A percentile compares a stretch with the other conserved stretches of the same genome.
Evolutionary conservation across 2,797 vertebrate species (phyloP).

Genomic region (Syngnathus acus): DNA sequence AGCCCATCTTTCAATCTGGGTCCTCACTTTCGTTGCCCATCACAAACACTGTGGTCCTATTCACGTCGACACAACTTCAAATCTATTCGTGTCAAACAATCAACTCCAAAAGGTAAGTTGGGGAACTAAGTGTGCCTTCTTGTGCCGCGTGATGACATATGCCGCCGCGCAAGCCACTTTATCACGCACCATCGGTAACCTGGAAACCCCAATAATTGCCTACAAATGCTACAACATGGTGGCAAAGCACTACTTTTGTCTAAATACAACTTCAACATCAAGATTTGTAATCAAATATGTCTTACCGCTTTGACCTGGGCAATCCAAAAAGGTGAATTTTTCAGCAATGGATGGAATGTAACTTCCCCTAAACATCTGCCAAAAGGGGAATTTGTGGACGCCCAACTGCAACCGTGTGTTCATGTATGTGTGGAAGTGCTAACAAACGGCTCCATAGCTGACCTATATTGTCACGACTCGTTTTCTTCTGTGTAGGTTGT

Average conservation of each 20-base stretch:
- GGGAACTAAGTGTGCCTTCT: not conserved
- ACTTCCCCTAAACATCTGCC: not conserved
- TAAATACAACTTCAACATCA: not conserved
- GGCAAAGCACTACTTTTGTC: not conserved
- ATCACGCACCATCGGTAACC: not conserved
- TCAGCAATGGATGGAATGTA: not conserved
- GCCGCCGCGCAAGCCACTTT: not conserved
- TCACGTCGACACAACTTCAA: not conserved
- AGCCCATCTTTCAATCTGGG: conserved; percentile 18
- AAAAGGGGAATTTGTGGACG: not conserved
- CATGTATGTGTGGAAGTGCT: too few species aligned
- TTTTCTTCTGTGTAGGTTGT: too few species aligned
- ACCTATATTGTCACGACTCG: too few species aligned
- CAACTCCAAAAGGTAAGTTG: not conserved
- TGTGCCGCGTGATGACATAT: not conserved
- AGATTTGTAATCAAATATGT: not conserved
- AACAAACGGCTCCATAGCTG: too few species aligned
- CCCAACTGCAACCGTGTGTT: not conserved
- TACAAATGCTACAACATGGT: not conserved
- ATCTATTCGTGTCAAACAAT: not conserved
- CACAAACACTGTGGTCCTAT: not conserved
- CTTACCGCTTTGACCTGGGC: not conserved
- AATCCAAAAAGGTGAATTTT: not conserved
- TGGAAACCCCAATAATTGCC: not conserved
- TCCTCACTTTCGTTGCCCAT: not conserved